Percentiles rank a stretch among this genome's conserved stretches.
These are phyloP conservation scores for Taenioides sp. DNA, from an alignment of 2,797 vertebrate genomes.

Conservation along the genomic window DNA sequence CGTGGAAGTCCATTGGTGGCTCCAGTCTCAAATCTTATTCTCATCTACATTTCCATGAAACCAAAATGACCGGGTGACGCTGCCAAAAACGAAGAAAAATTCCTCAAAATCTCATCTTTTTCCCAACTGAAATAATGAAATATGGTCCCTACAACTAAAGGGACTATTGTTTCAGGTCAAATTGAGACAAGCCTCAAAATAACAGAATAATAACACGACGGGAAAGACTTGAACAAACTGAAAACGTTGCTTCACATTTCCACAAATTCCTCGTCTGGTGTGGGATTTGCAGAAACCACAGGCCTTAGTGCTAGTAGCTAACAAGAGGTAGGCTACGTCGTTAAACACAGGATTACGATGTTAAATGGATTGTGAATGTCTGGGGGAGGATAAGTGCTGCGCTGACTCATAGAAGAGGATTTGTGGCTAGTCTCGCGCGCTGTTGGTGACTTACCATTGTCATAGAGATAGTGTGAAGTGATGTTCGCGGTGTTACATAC, in stretches of 20 bases:
- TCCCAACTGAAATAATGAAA: conserved; percentile 36
- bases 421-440: conserved; percentile 38
- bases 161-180: conserved; percentile 40
- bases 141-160: conserved; percentile 30
- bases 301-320: conserved; percentile 26
- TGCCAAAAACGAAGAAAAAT: conserved; percentile 37
- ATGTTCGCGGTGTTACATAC: conserved; percentile 13
- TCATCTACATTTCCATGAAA: conserved; percentile 33
- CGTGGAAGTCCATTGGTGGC: conserved; percentile 42
- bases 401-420: conserved; percentile 34
- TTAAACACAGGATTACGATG: conserved; percentile 22
- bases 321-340: conserved; percentile 15
- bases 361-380: conserved; percentile 39
- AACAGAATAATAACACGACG: conserved; percentile 35
- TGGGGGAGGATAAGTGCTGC: conserved; percentile 43
- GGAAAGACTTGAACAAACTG: conserved; percentile 41
- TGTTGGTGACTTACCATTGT: conserved; percentile 31
- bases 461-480: conserved; percentile 29
- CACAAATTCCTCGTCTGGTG: conserved; percentile 48
- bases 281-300: conserved; percentile 36
- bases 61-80: conserved; percentile 43
- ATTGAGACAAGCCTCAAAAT: conserved; percentile 18
- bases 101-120: conserved; percentile 36
- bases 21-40: conserved; percentile 37
- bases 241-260: conserved; percentile 52